These are phyloP conservation scores for Serinus canaria DNA, from an alignment of 2,113 vertebrate genomes.

Conservation along the genomic window DNA sequence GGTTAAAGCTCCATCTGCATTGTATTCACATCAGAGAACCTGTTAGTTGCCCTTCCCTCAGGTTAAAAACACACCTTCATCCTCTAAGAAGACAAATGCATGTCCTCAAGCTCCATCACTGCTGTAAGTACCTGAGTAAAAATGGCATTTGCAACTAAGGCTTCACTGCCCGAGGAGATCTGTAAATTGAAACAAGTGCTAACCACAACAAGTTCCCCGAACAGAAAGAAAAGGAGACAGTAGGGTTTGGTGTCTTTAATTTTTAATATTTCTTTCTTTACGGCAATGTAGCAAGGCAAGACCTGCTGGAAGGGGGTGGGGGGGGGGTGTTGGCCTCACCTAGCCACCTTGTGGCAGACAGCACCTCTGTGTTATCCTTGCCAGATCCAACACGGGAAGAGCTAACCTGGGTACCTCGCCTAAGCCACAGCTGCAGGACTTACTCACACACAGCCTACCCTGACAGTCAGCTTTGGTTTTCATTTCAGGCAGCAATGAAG, in stretches of 20 bases:
- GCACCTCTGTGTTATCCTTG: background rate
- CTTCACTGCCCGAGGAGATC: background rate
- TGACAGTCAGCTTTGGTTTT: background rate
- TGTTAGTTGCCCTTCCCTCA: background rate
- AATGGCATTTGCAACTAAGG: background rate
- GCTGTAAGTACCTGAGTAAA: background rate
- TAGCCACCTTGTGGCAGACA: constrained; percentile 10
- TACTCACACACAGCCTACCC: background rate
- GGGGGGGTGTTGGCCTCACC: background rate
- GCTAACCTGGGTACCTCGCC: background rate
- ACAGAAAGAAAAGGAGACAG: background rate
- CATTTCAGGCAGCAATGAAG: background rate
- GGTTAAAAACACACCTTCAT: background rate
- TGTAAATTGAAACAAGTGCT: background rate
- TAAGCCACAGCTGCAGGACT: background rate
- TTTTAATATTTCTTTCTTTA: background rate
- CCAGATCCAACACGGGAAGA: background rate
- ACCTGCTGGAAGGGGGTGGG: background rate
- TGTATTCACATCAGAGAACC: background rate
- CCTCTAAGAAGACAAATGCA: background rate
- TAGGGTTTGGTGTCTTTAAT: background rate
- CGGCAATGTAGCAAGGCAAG: background rate
- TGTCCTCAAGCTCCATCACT: background rate
- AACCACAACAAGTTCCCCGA: background rate
- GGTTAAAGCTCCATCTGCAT: background rate